Evolutionary conservation across 2,113 vertebrate genomes (phyloP).

Genomic region (Oryzias curvinotus): DNA sequence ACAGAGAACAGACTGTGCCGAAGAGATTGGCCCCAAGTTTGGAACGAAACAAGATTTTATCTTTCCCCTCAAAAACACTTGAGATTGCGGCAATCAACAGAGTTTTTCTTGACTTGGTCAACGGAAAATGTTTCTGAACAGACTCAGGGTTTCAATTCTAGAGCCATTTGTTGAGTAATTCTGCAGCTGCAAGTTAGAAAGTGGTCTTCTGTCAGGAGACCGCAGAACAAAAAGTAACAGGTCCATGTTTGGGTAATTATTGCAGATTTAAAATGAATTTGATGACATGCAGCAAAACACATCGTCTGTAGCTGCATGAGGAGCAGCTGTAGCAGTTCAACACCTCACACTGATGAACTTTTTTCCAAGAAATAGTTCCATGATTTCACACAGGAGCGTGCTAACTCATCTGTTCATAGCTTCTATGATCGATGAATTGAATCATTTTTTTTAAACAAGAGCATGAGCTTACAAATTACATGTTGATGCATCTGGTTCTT

Average conservation of each 20-base stretch:
- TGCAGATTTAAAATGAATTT: no score
- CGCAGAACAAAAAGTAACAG: no score
- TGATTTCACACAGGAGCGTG: no score
- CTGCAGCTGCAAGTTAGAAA: not conserved
- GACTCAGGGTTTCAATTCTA: not conserved
- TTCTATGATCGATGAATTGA: no score
- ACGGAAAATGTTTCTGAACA: constrained; percentile 1
- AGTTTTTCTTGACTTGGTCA: constrained; percentile 9
- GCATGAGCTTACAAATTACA: constrained; percentile 21
- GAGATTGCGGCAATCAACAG: constrained; percentile 4
- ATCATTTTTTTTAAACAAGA: constrained; percentile 3
- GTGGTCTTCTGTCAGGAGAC: no score
- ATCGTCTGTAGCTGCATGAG: no score
- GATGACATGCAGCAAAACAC: no score
- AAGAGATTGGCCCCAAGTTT: constrained; percentile 35
- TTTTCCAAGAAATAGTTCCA: no score
- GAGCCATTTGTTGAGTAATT: not conserved
- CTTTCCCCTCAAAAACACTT: constrained; percentile 32
- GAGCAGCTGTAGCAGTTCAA: no score
- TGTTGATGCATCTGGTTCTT: constrained; percentile 21
- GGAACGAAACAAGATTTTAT: constrained; percentile 47
- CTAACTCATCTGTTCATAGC: constrained; percentile 25
- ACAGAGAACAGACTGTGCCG: constrained; percentile 22
- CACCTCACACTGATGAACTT: no score
- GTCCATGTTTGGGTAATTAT: no score